Base-by-base conservation (phyloP, 2,113 vertebrate genomes). In the Lophochroa leadbeateri region DNA sequence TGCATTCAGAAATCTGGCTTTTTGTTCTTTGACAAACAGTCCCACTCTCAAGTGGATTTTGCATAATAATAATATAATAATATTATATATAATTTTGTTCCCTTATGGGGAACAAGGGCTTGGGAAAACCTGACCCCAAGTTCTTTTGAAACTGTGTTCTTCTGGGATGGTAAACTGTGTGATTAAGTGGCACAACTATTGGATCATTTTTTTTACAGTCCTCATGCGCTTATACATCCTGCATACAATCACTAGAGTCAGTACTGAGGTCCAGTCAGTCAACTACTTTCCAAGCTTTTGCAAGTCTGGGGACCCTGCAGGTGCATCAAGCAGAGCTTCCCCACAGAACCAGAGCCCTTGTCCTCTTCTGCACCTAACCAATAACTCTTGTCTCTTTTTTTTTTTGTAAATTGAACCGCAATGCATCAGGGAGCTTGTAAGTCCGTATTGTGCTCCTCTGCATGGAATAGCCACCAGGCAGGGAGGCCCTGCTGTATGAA, bases 1-100 rank as follows among this genome's bases (percentile, higher is more conserved):
- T 49, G 43, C 67, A 78, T 88, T 81, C 86, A 94, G 74, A 94
- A 96, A 94, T 69, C 65, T 87, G 65, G 8, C 52, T 94, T 86
- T 85, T 64, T 92, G 15, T 67, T 92, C 72, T 71, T 89, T 7
- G 12, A n/a, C 72, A 75, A 94, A 53, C 5, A 10, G 18, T 10
- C 43, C 25, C 44, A 10, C 28, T 65, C 31, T 68, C 29, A 31
- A 23, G 21, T 16, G 21, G 21, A 16, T 58, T 58, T 58, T 58
- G 35, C 57, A 58, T 35, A 35, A 35, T 35, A 35, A 35, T 58
- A 15, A 58, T 35, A 10, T 53, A 53, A 58, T 15, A 58, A 58
- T 58, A 35, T 35, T 58, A n/a, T 35, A 35, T 15, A 58, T 10
- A 24, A 35, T 58, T 35, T n/a, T 58, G 57, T 58, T 58, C 57